phyloP scores from a whole-genome alignment of 2,113 vertebrate species.

The Protobothrops flavoviridis region DNA sequence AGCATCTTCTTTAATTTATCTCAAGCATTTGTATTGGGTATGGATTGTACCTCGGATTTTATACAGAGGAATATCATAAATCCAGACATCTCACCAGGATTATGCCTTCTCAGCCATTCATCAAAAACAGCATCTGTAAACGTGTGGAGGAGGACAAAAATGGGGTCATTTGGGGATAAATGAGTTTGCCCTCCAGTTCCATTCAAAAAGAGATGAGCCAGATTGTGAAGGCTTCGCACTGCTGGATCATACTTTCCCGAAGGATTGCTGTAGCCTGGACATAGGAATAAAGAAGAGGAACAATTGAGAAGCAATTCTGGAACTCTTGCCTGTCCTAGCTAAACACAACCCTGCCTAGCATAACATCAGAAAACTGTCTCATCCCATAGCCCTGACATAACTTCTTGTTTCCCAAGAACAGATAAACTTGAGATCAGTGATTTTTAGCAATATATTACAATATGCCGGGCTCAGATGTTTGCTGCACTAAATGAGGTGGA shows the following conservation, averaged over 20 bases:
- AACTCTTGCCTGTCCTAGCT: constrained; percentile 2
- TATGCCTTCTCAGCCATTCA: constrained; percentile 90
- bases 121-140: constrained; percentile 97
- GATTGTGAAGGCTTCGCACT: constrained; percentile 93
- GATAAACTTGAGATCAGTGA: constrained; percentile 27
- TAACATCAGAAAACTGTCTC: not conserved
- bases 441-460: not conserved
- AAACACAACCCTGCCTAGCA: not conserved
- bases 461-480: not conserved
- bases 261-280: constrained; percentile 90
- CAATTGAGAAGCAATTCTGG: constrained; percentile 18
- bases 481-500: not conserved
- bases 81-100: constrained; percentile 74
- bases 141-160: constrained; percentile 94
- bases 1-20: not conserved
- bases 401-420: not conserved
- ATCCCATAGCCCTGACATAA: not conserved
- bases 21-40: not conserved
- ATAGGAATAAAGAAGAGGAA: constrained; percentile 34
- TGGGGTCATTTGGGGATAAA: constrained; percentile 94
- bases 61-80: not conserved
- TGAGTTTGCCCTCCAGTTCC: constrained; percentile 96
- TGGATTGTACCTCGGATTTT: not conserved
- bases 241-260: constrained; percentile 88
- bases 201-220: constrained; percentile 96